Evolutionary conservation across 1,140 invertebrate genomes (phyloP), one percentile per base, ranked within the genome.

Genomic region (Diachasmimorpha longicaudata): DNA sequence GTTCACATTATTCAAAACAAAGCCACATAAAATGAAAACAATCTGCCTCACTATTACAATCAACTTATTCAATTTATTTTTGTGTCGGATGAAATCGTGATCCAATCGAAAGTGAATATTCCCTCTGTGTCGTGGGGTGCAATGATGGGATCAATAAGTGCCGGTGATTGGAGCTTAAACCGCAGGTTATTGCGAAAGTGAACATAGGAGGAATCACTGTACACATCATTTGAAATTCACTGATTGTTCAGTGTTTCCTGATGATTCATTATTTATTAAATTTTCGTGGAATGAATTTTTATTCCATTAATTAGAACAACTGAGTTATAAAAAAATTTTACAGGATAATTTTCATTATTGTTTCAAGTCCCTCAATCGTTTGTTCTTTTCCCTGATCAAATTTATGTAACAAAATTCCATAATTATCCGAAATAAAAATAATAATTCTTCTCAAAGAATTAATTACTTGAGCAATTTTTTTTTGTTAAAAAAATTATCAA

Each of bases 101-200:
- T 73, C 31, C 25, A 23, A 63, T 63, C 19, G 58, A 63, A 63
- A 63, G 58, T 63, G 58, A 63, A 63, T 63, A 63, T 37, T 42
- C 11, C 36, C 36, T 66, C 72, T 72, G 25, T 44, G 37, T 14
- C 37, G 67, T 42, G 42, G 37, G 14, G 19, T 39, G 36, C 42
- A 67, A 21, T 72, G 39, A 39, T 25, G 23, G 16, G 72, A 44
- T 63, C 52, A 16, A 73, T 63, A 19, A 63, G 58, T 63, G 31
- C 23, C 9, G 13, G 23, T 31, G 39, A 63, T 73, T 73, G 23
- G 37, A 58, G 39, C 39, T 14, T 19, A 73, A 73, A 39, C 58
- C 23, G 55, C 55, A 39, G 31, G 36, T 72, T 72, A 73, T 73
- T 73, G 31, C 55, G n/a, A 66, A 73, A 63, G 55, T 66, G 66